Evolutionary conservation across 64 coral and sea anemone genomes (phyloP).

Genomic region (Montipora cactus): DNA sequence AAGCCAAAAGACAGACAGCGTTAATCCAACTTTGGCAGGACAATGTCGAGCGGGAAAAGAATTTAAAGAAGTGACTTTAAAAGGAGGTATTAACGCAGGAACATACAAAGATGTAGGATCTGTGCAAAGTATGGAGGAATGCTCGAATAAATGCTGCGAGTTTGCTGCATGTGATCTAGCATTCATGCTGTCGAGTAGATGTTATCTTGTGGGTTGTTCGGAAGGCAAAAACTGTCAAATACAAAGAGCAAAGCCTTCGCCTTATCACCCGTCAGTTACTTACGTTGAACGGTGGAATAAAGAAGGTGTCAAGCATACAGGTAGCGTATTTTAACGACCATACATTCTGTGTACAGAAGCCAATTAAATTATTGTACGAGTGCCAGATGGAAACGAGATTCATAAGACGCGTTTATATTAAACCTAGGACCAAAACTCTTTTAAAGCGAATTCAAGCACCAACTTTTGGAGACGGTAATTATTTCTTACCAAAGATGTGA

Average conservation of each 20-base stretch:
- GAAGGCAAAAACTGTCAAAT: constrained; percentile 96
- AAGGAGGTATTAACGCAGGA: constrained; percentile 95
- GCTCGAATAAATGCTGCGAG: constrained; percentile 91
- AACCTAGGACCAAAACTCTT: too few species aligned
- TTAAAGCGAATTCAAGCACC: too few species aligned
- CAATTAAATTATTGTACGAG: too few species aligned
- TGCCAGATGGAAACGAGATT: neutral
- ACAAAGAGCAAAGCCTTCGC: constrained; percentile 95
- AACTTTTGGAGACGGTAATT: too few species aligned
- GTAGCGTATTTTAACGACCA: constrained; percentile 19
- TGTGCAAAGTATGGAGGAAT: constrained; percentile 87
- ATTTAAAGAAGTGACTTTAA: constrained; percentile 91
- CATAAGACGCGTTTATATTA: too few species aligned
- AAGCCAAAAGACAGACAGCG: constrained; percentile 40
- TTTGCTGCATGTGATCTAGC: constrained; percentile 94
- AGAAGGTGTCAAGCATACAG: constrained; percentile 96
- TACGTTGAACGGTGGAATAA: constrained; percentile 97
- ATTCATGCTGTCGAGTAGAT: constrained; percentile 86
- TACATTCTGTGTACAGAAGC: too few species aligned
- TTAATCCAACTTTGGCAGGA: constrained; percentile 78
- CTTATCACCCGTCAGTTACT: constrained; percentile 82
- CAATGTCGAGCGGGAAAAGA: constrained; percentile 89
- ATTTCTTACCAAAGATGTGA: too few species aligned
- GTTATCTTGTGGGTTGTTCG: constrained; percentile 95
- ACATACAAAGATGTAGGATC: constrained; percentile 96